These are phyloP conservation scores for Dipodomys spectabilis DNA, from an alignment of 2,113 vertebrate species.

Conservation along the genomic window DNA sequence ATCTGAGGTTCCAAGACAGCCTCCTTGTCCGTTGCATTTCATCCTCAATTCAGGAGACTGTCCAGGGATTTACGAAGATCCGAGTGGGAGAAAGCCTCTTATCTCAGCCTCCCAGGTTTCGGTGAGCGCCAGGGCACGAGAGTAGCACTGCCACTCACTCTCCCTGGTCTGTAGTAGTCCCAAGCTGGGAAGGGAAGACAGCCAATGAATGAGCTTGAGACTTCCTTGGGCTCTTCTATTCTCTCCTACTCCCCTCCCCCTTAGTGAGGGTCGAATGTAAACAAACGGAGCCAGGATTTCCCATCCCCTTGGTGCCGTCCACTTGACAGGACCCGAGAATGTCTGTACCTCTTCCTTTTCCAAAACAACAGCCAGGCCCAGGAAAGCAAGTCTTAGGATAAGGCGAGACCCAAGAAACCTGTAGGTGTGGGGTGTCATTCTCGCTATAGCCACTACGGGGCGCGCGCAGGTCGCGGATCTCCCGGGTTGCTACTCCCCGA, in stretches of 20 bases:
- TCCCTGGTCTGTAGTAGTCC: neutral
- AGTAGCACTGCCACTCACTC: neutral
- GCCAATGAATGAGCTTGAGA: constrained; percentile 49
- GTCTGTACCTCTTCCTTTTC: constrained; percentile 38
- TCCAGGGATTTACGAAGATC: constrained; percentile 5
- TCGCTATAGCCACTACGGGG: constrained; percentile 73
- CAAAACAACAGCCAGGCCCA: neutral
- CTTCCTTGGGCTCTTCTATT: constrained; percentile 36
- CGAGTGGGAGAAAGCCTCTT: constrained; percentile 14
- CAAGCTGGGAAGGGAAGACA: constrained; percentile 52
- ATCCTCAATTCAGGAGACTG: neutral
- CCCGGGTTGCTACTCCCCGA: constrained; percentile 41
- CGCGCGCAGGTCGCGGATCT: constrained; percentile 78
- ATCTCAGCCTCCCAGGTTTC: neutral
- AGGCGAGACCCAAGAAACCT: neutral
- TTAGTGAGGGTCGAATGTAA: neutral
- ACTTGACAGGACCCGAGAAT: constrained; percentile 30
- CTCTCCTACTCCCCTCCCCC: neutral
- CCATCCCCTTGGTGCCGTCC: neutral
- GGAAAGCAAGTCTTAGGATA: neutral
- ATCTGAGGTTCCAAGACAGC: neutral
- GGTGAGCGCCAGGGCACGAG: neutral
- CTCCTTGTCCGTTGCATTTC: neutral
- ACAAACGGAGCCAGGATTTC: neutral
- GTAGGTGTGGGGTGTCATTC: constrained; percentile 59